phyloP scores from a whole-genome alignment of 2,888 invertebrate genomes.

The Homarus gammarus region DNA sequence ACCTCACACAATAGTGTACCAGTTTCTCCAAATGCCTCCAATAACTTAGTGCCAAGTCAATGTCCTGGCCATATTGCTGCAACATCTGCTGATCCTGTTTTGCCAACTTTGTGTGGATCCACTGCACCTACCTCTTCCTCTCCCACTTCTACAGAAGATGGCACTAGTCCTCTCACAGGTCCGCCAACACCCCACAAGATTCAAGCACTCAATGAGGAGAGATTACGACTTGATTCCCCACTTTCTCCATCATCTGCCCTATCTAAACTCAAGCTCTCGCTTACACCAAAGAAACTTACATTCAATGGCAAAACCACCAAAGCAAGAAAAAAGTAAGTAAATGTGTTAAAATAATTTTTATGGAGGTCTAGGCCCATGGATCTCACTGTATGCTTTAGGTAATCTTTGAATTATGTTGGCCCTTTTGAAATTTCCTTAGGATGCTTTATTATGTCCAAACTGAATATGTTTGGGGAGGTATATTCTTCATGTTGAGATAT shows the following conservation, averaged over 20 bases:
- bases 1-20: neutral
- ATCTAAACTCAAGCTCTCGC: slow-evolving; percentile 66
- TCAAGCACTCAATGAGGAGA: slow-evolving; percentile 71
- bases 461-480: too few species aligned
- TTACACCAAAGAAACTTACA: slow-evolving; percentile 61
- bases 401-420: too few species aligned
- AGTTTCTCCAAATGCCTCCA: slow-evolving; percentile 7
- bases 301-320: slow-evolving; percentile 62
- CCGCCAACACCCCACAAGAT: slow-evolving; percentile 71
- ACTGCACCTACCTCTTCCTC: slow-evolving; percentile 37
- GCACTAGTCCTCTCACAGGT: slow-evolving; percentile 60
- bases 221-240: slow-evolving; percentile 67
- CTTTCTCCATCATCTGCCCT: slow-evolving; percentile 64
- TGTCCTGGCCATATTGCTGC: slow-evolving; percentile 14
- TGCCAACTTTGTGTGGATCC: slow-evolving; percentile 17
- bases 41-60: neutral
- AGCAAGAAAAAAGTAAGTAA: slow-evolving; percentile 66
- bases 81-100: slow-evolving; percentile 10
- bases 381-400: too few species aligned
- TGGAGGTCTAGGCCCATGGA: too few species aligned
- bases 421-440: too few species aligned
- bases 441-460: too few species aligned
- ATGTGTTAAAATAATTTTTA: too few species aligned
- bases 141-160: slow-evolving; percentile 40
- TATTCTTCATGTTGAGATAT: too few species aligned